Evolutionary conservation across 2,797 vertebrate genomes (phyloP).

Genomic region (Pipistrellus kuhlii): DNA sequence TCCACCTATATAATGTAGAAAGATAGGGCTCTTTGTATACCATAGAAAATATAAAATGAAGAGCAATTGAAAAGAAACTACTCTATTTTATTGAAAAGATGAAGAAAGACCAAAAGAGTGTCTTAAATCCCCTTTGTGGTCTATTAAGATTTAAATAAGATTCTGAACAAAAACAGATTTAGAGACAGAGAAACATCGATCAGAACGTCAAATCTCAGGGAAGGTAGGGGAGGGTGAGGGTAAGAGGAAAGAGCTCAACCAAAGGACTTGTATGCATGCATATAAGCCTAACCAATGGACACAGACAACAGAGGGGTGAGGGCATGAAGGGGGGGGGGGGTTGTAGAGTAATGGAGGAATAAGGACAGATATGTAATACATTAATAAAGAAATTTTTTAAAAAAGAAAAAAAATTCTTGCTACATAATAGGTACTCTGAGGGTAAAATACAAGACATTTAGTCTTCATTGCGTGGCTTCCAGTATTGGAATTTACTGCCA

Average conservation of each 20-base stretch:
- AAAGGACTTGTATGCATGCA: too few species aligned
- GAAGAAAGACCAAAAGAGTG: slow-evolving; percentile 31
- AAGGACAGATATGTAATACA: too few species aligned
- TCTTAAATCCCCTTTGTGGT: not conserved
- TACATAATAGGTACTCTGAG: slow-evolving; percentile 15
- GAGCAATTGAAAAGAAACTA: not conserved
- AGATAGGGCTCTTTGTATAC: not conserved
- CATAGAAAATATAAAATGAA: not conserved
- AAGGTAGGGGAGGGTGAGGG: too few species aligned
- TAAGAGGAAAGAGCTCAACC: too few species aligned
- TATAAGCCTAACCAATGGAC: too few species aligned
- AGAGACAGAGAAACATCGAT: too few species aligned
- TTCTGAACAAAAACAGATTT: too few species aligned
- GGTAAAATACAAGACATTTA: not conserved
- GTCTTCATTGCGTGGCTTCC: not conserved
- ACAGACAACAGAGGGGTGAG: too few species aligned
- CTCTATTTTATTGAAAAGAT: slow-evolving; percentile 54
- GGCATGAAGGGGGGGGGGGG: too few species aligned
- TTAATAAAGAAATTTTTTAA: too few species aligned
- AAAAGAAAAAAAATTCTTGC: not conserved
- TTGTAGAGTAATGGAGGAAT: too few species aligned
- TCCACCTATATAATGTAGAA: not conserved
- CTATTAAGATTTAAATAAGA: slow-evolving; percentile 33
- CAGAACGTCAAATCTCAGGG: too few species aligned
- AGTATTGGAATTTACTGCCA: not conserved